Percentiles rank a stretch among this genome's conserved stretches.
Evolutionary conservation across 1,140 invertebrate species (phyloP).

Genomic region (Drosophila melanogaster): Release_6_plus_ISO1_MT NT_037436.4:13827501-13828000

Average conservation of each 20-base stretch:
- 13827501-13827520: too few species aligned
- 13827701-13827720: slow-evolving; percentile 44
- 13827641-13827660: slow-evolving; percentile 46
- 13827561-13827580: neutral
- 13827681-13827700: slow-evolving; percentile 19
- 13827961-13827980: slow-evolving; percentile 7
- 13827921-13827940: neutral
- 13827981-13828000: slow-evolving; percentile 59
- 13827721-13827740: slow-evolving; percentile 51
- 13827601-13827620: neutral
- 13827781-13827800: neutral
- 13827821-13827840: neutral
- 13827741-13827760: slow-evolving; percentile 65
- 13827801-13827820: neutral
- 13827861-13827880: slow-evolving; percentile 6
- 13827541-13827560: too few species aligned
- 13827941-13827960: neutral
- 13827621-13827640: neutral
- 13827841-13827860: neutral
- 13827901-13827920: slow-evolving; percentile 25
- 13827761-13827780: slow-evolving; percentile 50
- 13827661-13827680: slow-evolving; percentile 32
- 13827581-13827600: too few species aligned
- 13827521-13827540: too few species aligned
- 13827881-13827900: slow-evolving; percentile 17